Base-by-base conservation (phyloP, 2,888 invertebrate genomes). In the Protophormia terraenovae region DNA sequence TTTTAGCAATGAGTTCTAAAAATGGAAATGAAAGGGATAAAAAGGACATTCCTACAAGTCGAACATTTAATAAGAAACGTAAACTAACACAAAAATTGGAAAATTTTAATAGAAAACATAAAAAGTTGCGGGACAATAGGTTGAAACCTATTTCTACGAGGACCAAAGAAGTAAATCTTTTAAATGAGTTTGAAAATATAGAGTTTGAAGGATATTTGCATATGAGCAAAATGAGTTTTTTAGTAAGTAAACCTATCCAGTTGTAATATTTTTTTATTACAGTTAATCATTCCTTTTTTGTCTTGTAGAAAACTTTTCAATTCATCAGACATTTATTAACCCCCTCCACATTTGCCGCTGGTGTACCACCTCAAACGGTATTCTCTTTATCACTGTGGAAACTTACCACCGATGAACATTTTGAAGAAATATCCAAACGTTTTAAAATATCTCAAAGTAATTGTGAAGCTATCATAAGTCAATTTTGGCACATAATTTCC, bases 361-460 rank as follows among this genome's bases (percentile, higher is more conserved):
- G 84, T 0, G 87, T 89, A 16, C 88, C 90, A 3, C 89, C 90
- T 0, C 90, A 90, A 72, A 91, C 91, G 0, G 90, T 89, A 3
- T 89, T 92, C 3, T 91, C 92, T 0, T 86, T 92, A 16, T 90
- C 92, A 1, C 67, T 92, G 12, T 92, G 92, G 92, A 92, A 92
- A 72, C 84, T 92, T 2, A 86, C 91, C 14, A 92, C 92, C 3
- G 91, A 92, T 78, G 92, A 92, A 62, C 92, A 92, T 69, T 92
- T 92, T 38, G 92, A 92, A 64, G 91, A 92, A 77, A 92, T 92
- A 64, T 88, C 91, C 0, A 89, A 90, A 2, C 90, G 91, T 53
- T 92, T 92, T 81, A 89, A 90, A 38, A 89, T 91, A 3, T 90
- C 91, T 0, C 88, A 90, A 60, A 86, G 87, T 1, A 83, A 90